Percentiles rank a stretch among this genome's conserved stretches.
These are phyloP conservation scores for Anguilla pacifica DNA, from an alignment of 2,797 vertebrate genomes.

Conservation along the genomic window DNA sequence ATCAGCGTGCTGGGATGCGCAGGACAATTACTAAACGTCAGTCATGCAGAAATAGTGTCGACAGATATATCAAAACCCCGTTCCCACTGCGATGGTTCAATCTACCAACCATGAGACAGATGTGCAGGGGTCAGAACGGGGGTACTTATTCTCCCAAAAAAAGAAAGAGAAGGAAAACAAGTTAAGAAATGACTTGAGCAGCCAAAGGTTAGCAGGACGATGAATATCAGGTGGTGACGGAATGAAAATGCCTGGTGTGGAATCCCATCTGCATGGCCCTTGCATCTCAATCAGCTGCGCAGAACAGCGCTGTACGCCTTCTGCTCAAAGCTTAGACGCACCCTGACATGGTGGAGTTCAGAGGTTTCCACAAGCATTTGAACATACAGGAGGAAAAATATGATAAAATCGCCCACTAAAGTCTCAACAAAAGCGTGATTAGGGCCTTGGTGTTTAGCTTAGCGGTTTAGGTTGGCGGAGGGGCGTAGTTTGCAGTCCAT, in stretches of 20 bases:
- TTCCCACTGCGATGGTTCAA: neutral
- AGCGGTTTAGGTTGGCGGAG: neutral
- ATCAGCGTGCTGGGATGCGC: slow-evolving; percentile 4
- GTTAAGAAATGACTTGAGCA: neutral
- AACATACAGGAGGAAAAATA: neutral
- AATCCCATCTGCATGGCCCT: neutral
- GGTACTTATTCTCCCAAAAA: neutral
- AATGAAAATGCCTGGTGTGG: neutral
- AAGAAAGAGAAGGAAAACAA: neutral
- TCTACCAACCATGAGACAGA: neutral
- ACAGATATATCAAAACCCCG: slow-evolving; percentile 1
- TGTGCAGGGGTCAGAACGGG: neutral
- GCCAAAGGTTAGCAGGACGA: neutral
- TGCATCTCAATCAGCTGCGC: neutral
- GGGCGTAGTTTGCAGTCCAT: neutral
- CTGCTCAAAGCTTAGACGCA: neutral
- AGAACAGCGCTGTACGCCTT: neutral
- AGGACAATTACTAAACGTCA: slow-evolving; percentile 6
- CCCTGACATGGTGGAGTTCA: neutral
- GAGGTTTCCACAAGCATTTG: neutral
- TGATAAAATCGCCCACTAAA: neutral
- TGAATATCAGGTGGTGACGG: neutral
- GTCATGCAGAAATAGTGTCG: neutral
- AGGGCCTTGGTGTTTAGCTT: neutral
- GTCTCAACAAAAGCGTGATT: neutral